Conservation (phyloP, 2,888 invertebrate genomes). For the Augochlorella aurata region DNA sequence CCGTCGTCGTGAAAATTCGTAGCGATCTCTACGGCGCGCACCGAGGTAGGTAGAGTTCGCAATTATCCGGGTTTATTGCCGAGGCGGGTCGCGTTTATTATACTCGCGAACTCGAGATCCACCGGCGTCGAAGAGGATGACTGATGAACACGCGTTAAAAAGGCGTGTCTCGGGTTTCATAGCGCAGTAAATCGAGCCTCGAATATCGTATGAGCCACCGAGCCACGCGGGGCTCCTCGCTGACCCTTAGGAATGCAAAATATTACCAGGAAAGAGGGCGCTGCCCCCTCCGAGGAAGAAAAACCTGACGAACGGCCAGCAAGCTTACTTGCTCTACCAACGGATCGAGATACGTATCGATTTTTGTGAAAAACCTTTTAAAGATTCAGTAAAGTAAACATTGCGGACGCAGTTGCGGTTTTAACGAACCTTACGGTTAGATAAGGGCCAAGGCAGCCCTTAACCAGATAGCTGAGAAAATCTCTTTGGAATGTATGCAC, state of each 20-base stretch:
- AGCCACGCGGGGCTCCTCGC: conserved; percentile 35
- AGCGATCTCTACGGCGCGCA: conserved; percentile 1
- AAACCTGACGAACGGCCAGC: too few species aligned
- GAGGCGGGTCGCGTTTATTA: conserved; percentile 44
- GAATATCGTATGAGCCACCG: conserved; percentile 46
- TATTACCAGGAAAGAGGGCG: conserved; percentile 28
- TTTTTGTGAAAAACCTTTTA: not conserved
- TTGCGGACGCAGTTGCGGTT: not conserved
- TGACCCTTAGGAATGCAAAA: conserved; percentile 51
- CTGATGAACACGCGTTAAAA: conserved; percentile 58
- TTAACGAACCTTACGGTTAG: too few species aligned
- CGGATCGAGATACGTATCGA: conserved; percentile 5
- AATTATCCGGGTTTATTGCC: conserved; percentile 38
- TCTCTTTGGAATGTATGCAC: too few species aligned
- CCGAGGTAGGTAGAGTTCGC: not conserved
- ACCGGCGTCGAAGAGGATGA: conserved; percentile 55
- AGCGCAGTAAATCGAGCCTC: conserved; percentile 60
- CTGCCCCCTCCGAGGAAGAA: not conserved
- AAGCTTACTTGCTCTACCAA: not conserved
- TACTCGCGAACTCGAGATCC: conserved; percentile 56
- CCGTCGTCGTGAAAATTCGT: not conserved
- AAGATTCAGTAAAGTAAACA: not conserved
- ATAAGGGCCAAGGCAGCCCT: not conserved
- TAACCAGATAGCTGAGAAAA: too few species aligned
- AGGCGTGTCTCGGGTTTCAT: conserved; percentile 61